Evolutionary conservation across 2,888 invertebrate species (phyloP), one percentile per base, ranked within the genome.

Genomic region (Sarcophaga subvicina): DNA sequence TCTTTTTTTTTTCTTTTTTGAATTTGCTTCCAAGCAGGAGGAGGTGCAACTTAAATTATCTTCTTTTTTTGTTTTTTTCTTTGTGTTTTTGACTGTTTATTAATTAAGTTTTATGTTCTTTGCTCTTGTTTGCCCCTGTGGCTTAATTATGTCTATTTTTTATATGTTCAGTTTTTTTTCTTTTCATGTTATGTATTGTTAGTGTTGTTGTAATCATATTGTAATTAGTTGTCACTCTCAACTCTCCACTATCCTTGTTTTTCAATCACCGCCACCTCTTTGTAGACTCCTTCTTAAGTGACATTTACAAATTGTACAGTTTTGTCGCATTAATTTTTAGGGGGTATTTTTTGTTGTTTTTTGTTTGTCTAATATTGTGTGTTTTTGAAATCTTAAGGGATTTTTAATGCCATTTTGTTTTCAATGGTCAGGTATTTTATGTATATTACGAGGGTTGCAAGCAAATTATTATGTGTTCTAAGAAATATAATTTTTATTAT

Each of bases 141-240:
- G 59, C 59, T 14, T 59, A n/a, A n/a, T 59, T 17, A 59, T 59
- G 17, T 2, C 14, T 59, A 3, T 59, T 8, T 59, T 59, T 59
- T 59, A 59, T 59, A 59, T 59, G 6, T 59, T 59, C 6, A 37
- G 27, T 66, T 66, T 66, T 20, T 45, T 67, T 14, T 37, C 45
- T 45, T n/a, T 45, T 10, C n/a, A 10, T 67, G 17, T 20, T 45
- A 11, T 67, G 14, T 49, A 49, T 69, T 22, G 25, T 49, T 22
- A 22, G 70, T 70, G 20, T 69, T 49, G 25, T 20, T 49, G 10
- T 69, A 59, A 27, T 71, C 25, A 11, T 71, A 37, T 60, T 60
- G 20, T 60, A 72, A 72, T 45, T 72, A 59, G 17, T 72, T 60
- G 22, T 59, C 59, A 60, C 71, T 71, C 17, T 37, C 60, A 72